These are phyloP conservation scores for Epizoanthus fatuus DNA, from an alignment of 92 coral and sea anemone species.

Conservation along the genomic window DNA sequence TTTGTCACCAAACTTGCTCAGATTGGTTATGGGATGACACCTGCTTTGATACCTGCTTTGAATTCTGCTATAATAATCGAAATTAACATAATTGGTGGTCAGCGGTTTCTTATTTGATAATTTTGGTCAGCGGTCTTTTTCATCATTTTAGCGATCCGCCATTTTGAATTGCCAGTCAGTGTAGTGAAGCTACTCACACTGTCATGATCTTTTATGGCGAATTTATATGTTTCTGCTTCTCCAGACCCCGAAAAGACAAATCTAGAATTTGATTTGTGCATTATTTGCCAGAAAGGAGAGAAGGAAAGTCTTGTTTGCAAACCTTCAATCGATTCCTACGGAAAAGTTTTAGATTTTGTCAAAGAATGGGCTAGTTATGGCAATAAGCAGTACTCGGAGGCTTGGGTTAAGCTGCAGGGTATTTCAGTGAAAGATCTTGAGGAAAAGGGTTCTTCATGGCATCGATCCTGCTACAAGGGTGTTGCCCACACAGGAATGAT, in stretches of 20 bases:
- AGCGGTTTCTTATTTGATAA: slow-evolving; percentile 10
- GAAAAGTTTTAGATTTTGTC: slow-evolving; percentile 34
- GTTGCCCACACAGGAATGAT: slow-evolving; percentile 46
- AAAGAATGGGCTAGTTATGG: slow-evolving; percentile 60
- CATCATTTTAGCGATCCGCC: slow-evolving; percentile 48
- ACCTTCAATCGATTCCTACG: slow-evolving; percentile 35
- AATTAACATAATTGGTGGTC: slow-evolving; percentile 25
- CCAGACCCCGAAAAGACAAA: slow-evolving; percentile 14
- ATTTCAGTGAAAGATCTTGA: slow-evolving; percentile 31
- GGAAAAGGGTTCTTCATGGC: slow-evolving; percentile 56
- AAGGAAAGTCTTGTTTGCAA: slow-evolving; percentile 54
- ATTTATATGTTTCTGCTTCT: slow-evolving; percentile 11
- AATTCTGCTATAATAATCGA: neutral
- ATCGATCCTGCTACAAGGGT: slow-evolving; percentile 55
- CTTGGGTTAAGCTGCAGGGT: slow-evolving; percentile 52
- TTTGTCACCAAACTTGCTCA: slow-evolving; percentile 2
- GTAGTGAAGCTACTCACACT: slow-evolving; percentile 9
- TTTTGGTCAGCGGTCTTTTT: slow-evolving; percentile 61
- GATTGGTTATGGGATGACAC: slow-evolving; percentile 28
- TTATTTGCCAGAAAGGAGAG: slow-evolving; percentile 60
- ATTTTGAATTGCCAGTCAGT: slow-evolving; percentile 51
- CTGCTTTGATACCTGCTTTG: slow-evolving; percentile 12
- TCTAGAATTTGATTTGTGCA: slow-evolving; percentile 45
- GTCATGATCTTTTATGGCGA: slow-evolving; percentile 11
- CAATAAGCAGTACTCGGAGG: slow-evolving; percentile 40